Base-by-base conservation (phyloP, 2,797 vertebrate genomes). In the Adrianichthys oophorus region DNA sequence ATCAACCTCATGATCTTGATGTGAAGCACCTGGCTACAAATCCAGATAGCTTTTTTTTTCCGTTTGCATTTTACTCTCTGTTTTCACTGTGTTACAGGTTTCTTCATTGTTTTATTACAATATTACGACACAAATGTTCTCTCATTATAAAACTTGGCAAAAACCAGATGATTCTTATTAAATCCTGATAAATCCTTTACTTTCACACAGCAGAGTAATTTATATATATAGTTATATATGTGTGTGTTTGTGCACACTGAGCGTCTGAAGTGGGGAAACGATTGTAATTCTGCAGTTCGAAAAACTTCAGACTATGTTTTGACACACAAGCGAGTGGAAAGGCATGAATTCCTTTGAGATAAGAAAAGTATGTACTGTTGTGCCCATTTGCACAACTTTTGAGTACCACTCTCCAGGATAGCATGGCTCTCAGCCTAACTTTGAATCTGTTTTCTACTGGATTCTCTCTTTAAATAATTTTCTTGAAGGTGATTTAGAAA, bases 271-370 rank as follows among this genome's bases (percentile, higher is more conserved):
- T 29, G 46, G 26, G 41, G 18, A 23, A 44, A 41, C 13, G 21
- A 41, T 14, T 45, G 7, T 21, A 23, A 37, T 42, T 54, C 47
- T 40, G 21, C 4, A 19, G 46, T 47, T 52, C 37, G 16, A 53
- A 48, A 24, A 40, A 29, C 29, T 52, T 52, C 19, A 41, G 19
- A 19, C 43, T 68, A 44, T 40, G 41, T 56, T 62, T n/a, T 19
- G 37, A 17, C 42, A 52, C 48, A 48, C 43, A 56, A 24, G 53
- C 52, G 24, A 56, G 48, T 24, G 48, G 37, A 62, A 42, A 41
- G 24, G 49, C 40, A 48, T 43, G 17, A 53, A 69, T 69, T 69
- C 59, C 59, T 58, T 29, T 21, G n/a, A 52, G 66, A 69, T 69
- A 69, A 62, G 49, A 47, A 58, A 57, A 69, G 55, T 58, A 69